Evolutionary conservation across 2,888 invertebrate genomes (phyloP), one percentile per base, ranked within the genome.

Genomic region (Priocnemis perturbator): DNA sequence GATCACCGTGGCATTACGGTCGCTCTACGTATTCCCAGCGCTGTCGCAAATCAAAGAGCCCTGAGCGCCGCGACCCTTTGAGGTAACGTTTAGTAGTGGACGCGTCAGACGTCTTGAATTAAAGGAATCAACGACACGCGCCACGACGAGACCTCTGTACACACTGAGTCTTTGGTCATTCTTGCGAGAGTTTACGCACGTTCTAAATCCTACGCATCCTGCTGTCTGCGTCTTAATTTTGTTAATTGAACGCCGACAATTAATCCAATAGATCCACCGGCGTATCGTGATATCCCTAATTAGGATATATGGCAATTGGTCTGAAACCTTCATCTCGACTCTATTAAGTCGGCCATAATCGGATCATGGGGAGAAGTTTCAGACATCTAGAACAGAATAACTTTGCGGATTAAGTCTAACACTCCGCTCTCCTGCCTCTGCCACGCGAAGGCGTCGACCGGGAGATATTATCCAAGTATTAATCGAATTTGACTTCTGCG

Each of bases 331-430:
- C 63, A 21, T 57, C 61, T 30, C 64, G 64, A 64, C 53, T 74
- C 63, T 56, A 64, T 74, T 64, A 73, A 71, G 65, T 63, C 68
- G 68, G 68, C 48, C 68, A 63, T 74, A 74, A 74, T 74, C 68
- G 71, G 68, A 74, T 74, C 68, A 67, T 55, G 30, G 30, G 21
- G 47, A 58, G 64, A 71, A 73, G 71, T 73, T 73, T 17, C 62
- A 64, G 53, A 45, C 67, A 73, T 70, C 64, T 30, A 63, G 67
- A 61, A 64, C 67, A 62, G 64, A 71, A 71, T 71, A 73, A 73
- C 70, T 73, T 73, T 64, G 70, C 37, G 67, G 61, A 73, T 71
- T 62, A 65, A 66, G 59, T 60, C 59, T 60, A 67, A 67, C 60
- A 48, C 64, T 73, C 67, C 72, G 66, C 56, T 61, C 67, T 70